A percentile compares a stretch with the other conserved stretches of the same genome.
Evolutionary conservation across 2,113 vertebrate species (phyloP).

Genomic region (Poicephalus gulielmi): DNA sequence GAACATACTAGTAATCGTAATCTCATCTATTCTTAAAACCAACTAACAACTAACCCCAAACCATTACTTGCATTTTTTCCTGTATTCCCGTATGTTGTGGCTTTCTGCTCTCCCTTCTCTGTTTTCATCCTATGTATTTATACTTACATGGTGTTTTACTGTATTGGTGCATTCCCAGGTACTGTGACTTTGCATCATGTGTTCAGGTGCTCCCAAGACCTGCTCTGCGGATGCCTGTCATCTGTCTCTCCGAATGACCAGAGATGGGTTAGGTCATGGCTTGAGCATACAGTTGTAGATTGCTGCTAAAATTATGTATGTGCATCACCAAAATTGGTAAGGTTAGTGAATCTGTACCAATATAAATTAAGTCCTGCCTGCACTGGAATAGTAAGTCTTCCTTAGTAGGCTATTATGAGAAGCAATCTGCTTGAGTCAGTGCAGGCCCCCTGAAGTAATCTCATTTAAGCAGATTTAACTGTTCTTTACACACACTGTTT

Average conservation of each 20-base stretch:
- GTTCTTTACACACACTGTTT: not conserved
- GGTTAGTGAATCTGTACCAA: not conserved
- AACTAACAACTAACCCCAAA: not conserved
- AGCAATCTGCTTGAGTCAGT: not conserved
- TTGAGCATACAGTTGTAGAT: not conserved
- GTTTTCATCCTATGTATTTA: not conserved
- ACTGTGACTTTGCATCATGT: not conserved
- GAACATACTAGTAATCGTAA: not conserved
- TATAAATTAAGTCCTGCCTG: not conserved
- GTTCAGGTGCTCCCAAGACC: not conserved
- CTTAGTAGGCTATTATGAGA: not conserved
- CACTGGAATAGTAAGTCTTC: not conserved
- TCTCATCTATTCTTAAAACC: not conserved
- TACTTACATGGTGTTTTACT: not conserved
- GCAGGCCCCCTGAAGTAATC: not conserved
- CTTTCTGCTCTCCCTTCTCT: not conserved
- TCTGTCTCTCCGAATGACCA: not conserved
- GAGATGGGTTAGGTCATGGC: not conserved
- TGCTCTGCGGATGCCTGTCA: not conserved
- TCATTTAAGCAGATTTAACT: not conserved
- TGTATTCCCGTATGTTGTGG: not conserved
- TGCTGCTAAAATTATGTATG: not conserved
- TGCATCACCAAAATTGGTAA: not conserved
- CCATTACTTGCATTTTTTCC: not conserved
- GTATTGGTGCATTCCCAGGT: rapidly evolving